These are phyloP conservation scores for Cryptomyrus ogoouensis DNA, from an alignment of 2,113 vertebrate genomes.

Conservation along the genomic window DNA sequence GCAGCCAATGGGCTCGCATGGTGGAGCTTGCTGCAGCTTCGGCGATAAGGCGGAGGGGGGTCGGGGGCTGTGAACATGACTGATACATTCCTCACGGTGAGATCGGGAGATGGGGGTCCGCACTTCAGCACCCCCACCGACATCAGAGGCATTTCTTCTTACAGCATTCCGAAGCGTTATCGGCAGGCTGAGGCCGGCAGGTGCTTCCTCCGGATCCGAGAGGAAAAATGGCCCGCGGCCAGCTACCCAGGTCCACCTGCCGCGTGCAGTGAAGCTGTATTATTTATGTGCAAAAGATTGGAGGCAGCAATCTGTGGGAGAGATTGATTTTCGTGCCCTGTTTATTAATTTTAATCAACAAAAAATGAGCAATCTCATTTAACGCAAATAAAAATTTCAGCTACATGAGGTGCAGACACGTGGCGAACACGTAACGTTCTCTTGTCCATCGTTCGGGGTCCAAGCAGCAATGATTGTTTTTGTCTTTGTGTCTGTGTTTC, in stretches of 20 bases:
- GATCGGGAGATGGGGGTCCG: constrained; percentile 9
- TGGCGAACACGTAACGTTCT: background rate
- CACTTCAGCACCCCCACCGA: background rate
- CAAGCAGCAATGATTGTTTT: background rate
- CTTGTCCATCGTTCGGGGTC: background rate
- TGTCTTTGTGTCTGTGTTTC: background rate
- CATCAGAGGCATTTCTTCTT: constrained; percentile 28
- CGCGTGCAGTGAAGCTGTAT: background rate
- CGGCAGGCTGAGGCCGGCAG: background rate
- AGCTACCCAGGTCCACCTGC: background rate
- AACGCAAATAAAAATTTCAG: background rate
- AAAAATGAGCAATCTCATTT: background rate
- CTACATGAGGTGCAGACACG: background rate
- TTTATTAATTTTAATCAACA: background rate
- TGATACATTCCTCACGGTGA: constrained; percentile 18
- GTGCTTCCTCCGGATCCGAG: background rate
- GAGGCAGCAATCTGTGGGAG: background rate
- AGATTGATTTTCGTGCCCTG: background rate
- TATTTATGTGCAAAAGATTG: background rate
- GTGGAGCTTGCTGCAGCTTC: constrained; percentile 66
- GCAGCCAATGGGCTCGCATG: constrained; percentile 74
- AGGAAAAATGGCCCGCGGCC: background rate
- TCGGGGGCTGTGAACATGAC: constrained; percentile 4
- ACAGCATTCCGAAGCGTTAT: background rate
- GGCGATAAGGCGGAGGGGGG: constrained; percentile 19